A percentile compares a stretch with the other conserved stretches of the same genome.
Conservation (phyloP, 2,888 invertebrate species). For the Lasiommata megera region DNA sequence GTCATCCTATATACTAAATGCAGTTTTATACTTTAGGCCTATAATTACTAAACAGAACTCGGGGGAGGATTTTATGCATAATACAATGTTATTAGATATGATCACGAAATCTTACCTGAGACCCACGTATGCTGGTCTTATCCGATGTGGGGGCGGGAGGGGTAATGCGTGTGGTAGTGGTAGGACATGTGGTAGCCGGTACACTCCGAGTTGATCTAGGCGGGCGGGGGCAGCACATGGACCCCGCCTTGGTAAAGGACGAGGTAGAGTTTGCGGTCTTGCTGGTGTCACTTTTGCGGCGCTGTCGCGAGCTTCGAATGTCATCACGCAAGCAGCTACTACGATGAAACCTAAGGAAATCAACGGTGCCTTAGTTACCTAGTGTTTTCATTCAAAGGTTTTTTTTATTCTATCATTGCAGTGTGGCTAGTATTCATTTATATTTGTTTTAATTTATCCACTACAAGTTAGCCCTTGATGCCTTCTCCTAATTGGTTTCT, state of each 20-base stretch:
- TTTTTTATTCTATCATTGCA: no score
- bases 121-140: slow-evolving; percentile 52
- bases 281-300: slow-evolving; percentile 94
- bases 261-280: slow-evolving; percentile 75
- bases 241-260: slow-evolving; percentile 74
- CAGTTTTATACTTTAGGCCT: no score
- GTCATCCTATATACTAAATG: no score
- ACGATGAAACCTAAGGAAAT: slow-evolving; percentile 97
- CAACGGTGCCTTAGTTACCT: no score
- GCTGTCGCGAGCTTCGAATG: slow-evolving; percentile 97
- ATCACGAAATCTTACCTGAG: slow-evolving; percentile 52
- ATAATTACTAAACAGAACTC: no score
- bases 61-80: no score
- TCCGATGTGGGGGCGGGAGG: slow-evolving; percentile 71
- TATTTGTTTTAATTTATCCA: no score
- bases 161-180: slow-evolving; percentile 70
- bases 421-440: no score
- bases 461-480: no score
- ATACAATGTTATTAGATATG: not conserved
- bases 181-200: slow-evolving; percentile 81
- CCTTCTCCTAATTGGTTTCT: no score
- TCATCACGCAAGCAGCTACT: slow-evolving; percentile 98
- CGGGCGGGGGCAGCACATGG: slow-evolving; percentile 75
- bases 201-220: slow-evolving; percentile 86
- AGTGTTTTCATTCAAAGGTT: no score